phyloP scores from a whole-genome alignment of 2,888 invertebrate genomes.

The Allygus modestus region DNA sequence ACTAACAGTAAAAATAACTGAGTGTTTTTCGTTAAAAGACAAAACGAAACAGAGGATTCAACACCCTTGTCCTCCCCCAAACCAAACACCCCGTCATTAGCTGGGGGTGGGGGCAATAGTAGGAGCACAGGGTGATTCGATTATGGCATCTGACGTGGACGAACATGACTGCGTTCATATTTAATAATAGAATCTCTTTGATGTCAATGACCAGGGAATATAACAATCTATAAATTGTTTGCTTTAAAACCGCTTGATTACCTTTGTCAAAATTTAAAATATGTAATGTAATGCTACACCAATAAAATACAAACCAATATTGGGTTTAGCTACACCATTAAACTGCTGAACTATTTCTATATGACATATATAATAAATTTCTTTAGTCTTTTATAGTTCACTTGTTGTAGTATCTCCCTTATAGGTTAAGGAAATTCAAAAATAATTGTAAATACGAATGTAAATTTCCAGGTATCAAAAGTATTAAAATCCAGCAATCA shows the following conservation, averaged over 20 bases:
- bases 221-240: neutral
- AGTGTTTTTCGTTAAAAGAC: slow-evolving; percentile 20
- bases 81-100: slow-evolving; percentile 28
- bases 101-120: neutral
- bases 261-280: no score
- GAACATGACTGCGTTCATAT: slow-evolving; percentile 28
- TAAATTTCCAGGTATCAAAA: no score
- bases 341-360: no score
- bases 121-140: neutral
- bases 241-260: neutral
- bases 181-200: slow-evolving; percentile 35
- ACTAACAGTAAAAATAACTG: slow-evolving; percentile 15
- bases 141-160: slow-evolving; percentile 8
- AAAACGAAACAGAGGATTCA: neutral
- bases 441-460: no score
- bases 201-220: neutral
- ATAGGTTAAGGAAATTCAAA: no score
- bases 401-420: no score
- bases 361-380: no score
- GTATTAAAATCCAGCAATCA: no score
- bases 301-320: no score
- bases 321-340: no score
- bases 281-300: no score
- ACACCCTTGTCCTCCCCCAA: slow-evolving; percentile 1
- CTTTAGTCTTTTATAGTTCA: no score